Evolutionary conservation across 2,888 invertebrate species (phyloP), one percentile per base, ranked within the genome.

Genomic region (Drosophila heteroneura): DNA sequence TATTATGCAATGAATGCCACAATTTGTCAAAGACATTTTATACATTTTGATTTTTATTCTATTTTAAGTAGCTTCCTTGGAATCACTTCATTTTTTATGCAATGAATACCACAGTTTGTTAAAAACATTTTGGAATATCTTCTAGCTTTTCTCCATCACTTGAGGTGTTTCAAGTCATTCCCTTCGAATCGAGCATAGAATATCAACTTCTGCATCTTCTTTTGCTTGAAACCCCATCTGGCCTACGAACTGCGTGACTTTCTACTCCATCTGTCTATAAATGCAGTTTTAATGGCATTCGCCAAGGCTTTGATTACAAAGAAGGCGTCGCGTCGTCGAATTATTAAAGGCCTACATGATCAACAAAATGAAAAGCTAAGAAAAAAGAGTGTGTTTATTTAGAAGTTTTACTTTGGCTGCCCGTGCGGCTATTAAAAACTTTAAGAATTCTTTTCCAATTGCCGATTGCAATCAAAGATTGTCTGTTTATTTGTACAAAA

Each of bases 401-500:
- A 47, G 57, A 57, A 57, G 61, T 22, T 52, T 59, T 61, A 33
- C 37, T 32, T 47, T 37, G 12, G 26, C 37, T 49, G 33, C 54
- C 59, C 32, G 52, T 44, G 35, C 70, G 63, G 69, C 78, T 62
- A 85, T 85, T 85, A 76, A 80, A 82, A 77, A 71, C 82, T 72
- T 69, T 60, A 77, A 70, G 75, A 71, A 70, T 62, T 71, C 80
- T 66, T 60, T 74, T 74, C 66, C 67, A 58, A 80, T 85, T 82
- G 85, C 90, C 90, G 83, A 90, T 87, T 81, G 79, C 69, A 76
- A 88, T 85, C 81, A 71, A 60, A 75, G 74, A 74, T 80, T 74
- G 78, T 82, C 81, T 90, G 90, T 85, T 90, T 85, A 90, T 85
- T 85, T 85, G 76, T 76, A 53, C 70, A 72, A 67, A 54, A 58